Evolutionary conservation across 2,888 invertebrate species (phyloP).

Genomic region (Macrophya annulata): DNA sequence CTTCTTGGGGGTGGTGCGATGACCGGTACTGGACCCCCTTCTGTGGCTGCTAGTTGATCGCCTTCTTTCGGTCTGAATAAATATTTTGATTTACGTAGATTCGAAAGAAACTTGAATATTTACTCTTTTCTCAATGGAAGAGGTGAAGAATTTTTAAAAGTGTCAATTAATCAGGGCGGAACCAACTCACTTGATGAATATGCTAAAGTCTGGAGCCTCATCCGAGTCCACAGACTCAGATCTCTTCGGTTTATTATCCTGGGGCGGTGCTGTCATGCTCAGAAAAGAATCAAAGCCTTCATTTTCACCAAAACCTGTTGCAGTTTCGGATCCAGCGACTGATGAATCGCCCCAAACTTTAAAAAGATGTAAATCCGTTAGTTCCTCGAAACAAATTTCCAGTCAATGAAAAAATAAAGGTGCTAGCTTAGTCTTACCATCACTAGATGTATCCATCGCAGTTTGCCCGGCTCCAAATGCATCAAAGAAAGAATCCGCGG

Average conservation of each 20-base stretch:
- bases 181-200: slow-evolving; percentile 86
- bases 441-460: slow-evolving; percentile 78
- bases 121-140: neutral
- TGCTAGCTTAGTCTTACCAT: slow-evolving; percentile 69
- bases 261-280: slow-evolving; percentile 89
- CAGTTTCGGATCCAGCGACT: slow-evolving; percentile 71
- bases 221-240: slow-evolving; percentile 89
- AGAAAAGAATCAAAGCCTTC: slow-evolving; percentile 92
- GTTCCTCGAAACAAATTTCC: neutral
- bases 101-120: neutral
- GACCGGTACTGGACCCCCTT: slow-evolving; percentile 84
- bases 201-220: slow-evolving; percentile 90
- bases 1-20: slow-evolving; percentile 88
- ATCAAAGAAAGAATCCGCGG: slow-evolving; percentile 80
- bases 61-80: slow-evolving; percentile 80
- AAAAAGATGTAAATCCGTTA: slow-evolving; percentile 49
- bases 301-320: slow-evolving; percentile 83
- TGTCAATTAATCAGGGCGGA: slow-evolving; percentile 1
- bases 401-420: neutral
- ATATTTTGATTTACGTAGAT: slow-evolving; percentile 3
- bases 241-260: slow-evolving; percentile 85
- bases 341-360: slow-evolving; percentile 79
- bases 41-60: slow-evolving; percentile 69
- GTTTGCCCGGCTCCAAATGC: slow-evolving; percentile 79
- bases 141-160: neutral